phyloP scores from a whole-genome alignment of 2,113 vertebrate genomes.

The Peromyscus maniculatus region DNA sequence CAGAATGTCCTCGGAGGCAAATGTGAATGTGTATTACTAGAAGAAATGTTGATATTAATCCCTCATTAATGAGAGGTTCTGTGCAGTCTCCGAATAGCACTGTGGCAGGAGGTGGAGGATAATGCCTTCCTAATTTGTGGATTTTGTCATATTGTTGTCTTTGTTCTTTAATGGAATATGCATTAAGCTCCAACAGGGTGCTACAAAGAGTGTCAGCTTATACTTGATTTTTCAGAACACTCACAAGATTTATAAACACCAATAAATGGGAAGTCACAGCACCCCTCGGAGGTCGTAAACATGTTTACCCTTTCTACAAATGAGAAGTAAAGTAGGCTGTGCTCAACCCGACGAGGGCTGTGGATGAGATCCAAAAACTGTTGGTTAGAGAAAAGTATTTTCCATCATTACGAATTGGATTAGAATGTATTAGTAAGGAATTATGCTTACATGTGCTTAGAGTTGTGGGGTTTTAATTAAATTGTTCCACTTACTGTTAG shows the following conservation, averaged over 20 bases:
- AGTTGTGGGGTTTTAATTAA: conserved; percentile 74
- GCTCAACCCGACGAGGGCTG: conserved; percentile 36
- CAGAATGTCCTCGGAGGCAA: background rate
- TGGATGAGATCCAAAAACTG: conserved; percentile 54
- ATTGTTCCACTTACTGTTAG: conserved; percentile 67
- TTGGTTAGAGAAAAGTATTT: background rate
- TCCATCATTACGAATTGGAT: conserved; percentile 52
- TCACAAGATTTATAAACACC: conserved; percentile 62
- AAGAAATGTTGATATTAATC: background rate
- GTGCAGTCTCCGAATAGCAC: background rate
- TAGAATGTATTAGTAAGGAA: conserved; percentile 61
- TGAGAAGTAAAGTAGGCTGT: conserved; percentile 48
- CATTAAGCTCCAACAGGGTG: conserved; percentile 73
- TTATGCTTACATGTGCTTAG: conserved; percentile 50
- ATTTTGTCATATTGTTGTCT: conserved; percentile 65
- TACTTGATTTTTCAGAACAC: conserved; percentile 69
- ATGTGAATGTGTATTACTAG: background rate
- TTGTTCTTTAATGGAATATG: conserved; percentile 76
- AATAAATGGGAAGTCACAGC: conserved; percentile 62
- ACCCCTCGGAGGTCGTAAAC: conserved; percentile 48
- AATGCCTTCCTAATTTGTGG: conserved; percentile 70
- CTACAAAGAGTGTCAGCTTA: conserved; percentile 65
- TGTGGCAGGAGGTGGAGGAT: conserved; percentile 51
- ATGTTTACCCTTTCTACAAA: conserved; percentile 52
- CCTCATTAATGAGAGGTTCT: background rate